phyloP scores from a whole-genome alignment of 1,140 invertebrate genomes.

The Drosophila aff. region DNA sequence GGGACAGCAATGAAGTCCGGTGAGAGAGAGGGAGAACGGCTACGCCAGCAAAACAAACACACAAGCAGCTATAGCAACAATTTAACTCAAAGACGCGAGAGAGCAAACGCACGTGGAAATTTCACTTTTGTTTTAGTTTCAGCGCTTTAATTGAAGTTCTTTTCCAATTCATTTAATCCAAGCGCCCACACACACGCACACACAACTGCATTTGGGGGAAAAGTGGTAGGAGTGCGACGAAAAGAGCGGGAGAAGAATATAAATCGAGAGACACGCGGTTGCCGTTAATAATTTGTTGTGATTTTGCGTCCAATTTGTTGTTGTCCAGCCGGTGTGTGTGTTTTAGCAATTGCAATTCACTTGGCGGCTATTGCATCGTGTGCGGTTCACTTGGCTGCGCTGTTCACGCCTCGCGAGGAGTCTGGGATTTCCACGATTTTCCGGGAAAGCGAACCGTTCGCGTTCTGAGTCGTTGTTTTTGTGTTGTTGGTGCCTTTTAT shows the following conservation, averaged over 20 bases:
- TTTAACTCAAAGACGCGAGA: conserved; percentile 36
- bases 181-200: conserved; percentile 19
- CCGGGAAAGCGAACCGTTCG: conserved; percentile 56
- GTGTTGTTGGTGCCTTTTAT: too few relatives aligned
- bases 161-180: conserved; percentile 37
- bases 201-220: conserved; percentile 11
- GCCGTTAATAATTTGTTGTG: conserved; percentile 12
- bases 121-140: conserved; percentile 67
- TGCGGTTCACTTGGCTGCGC: conserved; percentile 25
- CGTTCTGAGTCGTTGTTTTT: conserved; percentile 8
- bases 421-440: conserved; percentile 37
- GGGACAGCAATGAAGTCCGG: background rate
- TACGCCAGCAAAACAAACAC: conserved; percentile 48
- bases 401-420: conserved; percentile 38
- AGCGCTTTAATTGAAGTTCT: conserved; percentile 17
- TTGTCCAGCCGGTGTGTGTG: conserved; percentile 12
- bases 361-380: conserved; percentile 38
- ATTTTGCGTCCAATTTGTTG: conserved; percentile 12
- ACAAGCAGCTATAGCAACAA: conserved; percentile 54
- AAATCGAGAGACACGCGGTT: conserved; percentile 25
- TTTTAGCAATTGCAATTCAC: conserved; percentile 12
- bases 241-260: conserved; percentile 28
- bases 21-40: conserved; percentile 6
- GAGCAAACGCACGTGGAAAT: conserved; percentile 57
- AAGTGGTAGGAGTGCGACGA: conserved; percentile 10